Evolutionary conservation across 2,113 vertebrate species (phyloP).

Genomic region (zebrafish (Danio rerio)): GRCz12tu NC_133177.1:36419501-36420000

Average conservation of each 20-base stretch:
- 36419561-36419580: conserved; percentile 41
- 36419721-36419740: conserved; percentile 33
- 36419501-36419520: not conserved
- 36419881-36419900: conserved; percentile 40
- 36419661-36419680: conserved; percentile 34
- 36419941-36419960: conserved; percentile 61
- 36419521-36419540: conserved; percentile 55
- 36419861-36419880: conserved; percentile 38
- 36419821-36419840: conserved; percentile 13
- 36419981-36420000: conserved; percentile 5
- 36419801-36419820: conserved; percentile 54
- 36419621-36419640: conserved; percentile 41
- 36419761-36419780: conserved; percentile 42
- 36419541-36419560: conserved; percentile 47
- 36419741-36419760: conserved; percentile 29
- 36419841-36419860: conserved; percentile 42
- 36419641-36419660: not conserved
- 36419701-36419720: conserved; percentile 34
- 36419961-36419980: conserved; percentile 53
- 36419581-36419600: conserved; percentile 30
- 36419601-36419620: conserved; percentile 53
- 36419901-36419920: conserved; percentile 58
- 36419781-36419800: conserved; percentile 43
- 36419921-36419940: conserved; percentile 39
- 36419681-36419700: conserved; percentile 36